Evolutionary conservation across 2,797 vertebrate genomes (phyloP), one percentile per base, ranked within the genome.

Genomic region (Cossypha niveicapilla): DNA sequence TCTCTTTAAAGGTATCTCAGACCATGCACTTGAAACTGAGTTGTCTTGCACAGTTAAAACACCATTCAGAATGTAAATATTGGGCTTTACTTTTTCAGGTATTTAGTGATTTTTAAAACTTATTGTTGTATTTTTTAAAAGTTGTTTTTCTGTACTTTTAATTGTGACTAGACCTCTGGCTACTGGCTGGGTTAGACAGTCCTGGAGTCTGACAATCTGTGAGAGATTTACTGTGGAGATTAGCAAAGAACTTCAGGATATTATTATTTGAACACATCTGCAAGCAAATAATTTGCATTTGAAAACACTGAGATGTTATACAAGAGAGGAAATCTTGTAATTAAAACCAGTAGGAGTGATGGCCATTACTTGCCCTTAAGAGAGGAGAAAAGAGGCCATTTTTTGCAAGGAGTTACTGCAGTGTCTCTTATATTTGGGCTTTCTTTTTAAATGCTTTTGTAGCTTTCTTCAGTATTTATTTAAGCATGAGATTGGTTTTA

Each of bases 381-480:
- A 63, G 86, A 65, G 53, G 35, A 63, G 53, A 80, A 83, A 78
- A 51, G 4, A 17, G 54, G 34, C 70, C 10, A 5, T 57, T 84
- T 88, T 57, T 75, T 72, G 23, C 39, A 61, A 60, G 47, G 48
- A 88, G 10, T 41, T 22, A 8, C 37, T 39, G 41, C 28, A 79
- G 45, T 62, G 28, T 73, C 18, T 80, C 19, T 89, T 35, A 47
- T 39, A 45, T 63, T 42, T 66, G 18, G 21, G 12, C 30, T 66
- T 90, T 48, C 34, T 73, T 78, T 87, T 63, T 19, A 57, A 86
- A 68, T 37, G 10, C 6, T 41, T 75, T 67, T 76, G 53, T 42
- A 73, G n/a, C 67, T 90, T 92, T 74, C 51, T 54, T 86, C 73
- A 65, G 21, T 86, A 70, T 87, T 89, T 92, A 73, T 81, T 94